Conservation (phyloP, 2,797 vertebrate species). For the Natrix natrix region DNA sequence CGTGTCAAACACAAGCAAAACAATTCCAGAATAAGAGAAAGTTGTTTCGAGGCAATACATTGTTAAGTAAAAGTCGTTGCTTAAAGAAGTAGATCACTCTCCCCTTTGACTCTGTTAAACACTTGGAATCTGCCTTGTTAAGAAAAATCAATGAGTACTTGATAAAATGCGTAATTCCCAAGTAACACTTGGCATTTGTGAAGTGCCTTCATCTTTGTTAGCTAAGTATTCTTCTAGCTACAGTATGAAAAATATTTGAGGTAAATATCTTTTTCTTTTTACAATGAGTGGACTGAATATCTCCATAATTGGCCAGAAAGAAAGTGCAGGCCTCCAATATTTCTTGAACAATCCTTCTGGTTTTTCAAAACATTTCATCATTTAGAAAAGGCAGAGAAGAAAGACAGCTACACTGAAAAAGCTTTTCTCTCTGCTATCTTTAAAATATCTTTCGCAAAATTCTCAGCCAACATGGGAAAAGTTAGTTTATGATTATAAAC, state of each 20-base stretch:
- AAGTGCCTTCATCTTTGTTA: background rate
- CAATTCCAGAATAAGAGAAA: background rate
- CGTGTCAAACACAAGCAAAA: background rate
- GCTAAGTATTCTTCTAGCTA: background rate
- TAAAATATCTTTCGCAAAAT: background rate
- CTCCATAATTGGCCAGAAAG: background rate
- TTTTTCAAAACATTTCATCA: background rate
- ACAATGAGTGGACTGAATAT: background rate
- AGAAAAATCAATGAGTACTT: background rate
- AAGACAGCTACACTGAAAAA: background rate
- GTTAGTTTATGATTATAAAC: background rate
- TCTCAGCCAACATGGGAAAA: background rate
- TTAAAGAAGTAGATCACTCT: background rate
- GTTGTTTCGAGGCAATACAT: background rate
- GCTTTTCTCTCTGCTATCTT: background rate
- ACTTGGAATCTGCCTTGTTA: background rate
- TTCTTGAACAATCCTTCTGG: background rate
- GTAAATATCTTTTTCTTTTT: background rate
- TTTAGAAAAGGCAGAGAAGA: background rate
- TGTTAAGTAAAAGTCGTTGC: background rate
- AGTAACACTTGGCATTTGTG: background rate
- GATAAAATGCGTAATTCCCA: background rate
- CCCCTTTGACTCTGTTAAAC: background rate
- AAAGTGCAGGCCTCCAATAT: background rate
- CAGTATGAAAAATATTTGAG: background rate